These are phyloP conservation scores for Lepisosteus osseus DNA, from an alignment of 2,113 vertebrate species.

Conservation along the genomic window DNA sequence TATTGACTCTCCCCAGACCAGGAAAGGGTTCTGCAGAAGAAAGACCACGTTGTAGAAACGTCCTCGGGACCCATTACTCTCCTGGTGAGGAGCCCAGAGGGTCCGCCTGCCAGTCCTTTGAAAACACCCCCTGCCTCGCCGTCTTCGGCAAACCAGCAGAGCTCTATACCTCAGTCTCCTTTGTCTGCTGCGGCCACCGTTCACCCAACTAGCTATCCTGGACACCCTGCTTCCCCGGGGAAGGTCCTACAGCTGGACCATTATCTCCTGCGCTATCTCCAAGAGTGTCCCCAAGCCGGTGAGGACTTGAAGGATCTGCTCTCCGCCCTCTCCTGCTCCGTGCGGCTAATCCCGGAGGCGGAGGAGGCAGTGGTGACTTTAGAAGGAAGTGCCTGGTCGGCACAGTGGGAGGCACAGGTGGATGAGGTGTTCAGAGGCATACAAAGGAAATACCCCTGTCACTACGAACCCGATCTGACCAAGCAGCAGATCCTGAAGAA, in stretches of 20 bases:
- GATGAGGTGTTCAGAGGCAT: background rate
- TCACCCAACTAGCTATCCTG: background rate
- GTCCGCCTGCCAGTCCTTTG: background rate
- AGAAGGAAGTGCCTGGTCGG: background rate
- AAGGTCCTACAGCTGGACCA: background rate
- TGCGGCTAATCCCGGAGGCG: background rate
- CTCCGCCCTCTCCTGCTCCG: background rate
- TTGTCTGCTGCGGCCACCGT: conserved; percentile 10
- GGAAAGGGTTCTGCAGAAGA: conserved; percentile 13
- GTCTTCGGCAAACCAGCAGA: background rate
- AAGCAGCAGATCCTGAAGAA: background rate
- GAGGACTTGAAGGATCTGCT: background rate
- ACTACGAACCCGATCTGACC: background rate
- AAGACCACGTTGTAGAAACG: conserved; percentile 20
- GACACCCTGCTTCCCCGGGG: too few relatives aligned
- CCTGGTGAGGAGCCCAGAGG: conserved; percentile 8
- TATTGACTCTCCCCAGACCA: background rate
- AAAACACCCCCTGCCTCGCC: background rate
- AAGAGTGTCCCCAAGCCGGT: background rate
- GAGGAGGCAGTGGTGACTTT: background rate
- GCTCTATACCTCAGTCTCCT: background rate
- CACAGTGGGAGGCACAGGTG: background rate
- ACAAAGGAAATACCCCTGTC: background rate
- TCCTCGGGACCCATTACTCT: conserved; percentile 19
- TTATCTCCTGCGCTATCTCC: background rate